Evolutionary conservation across 2,797 vertebrate species (phyloP), one percentile per base, ranked within the genome.

Genomic region (Cercopithecus hamlyni): DNA sequence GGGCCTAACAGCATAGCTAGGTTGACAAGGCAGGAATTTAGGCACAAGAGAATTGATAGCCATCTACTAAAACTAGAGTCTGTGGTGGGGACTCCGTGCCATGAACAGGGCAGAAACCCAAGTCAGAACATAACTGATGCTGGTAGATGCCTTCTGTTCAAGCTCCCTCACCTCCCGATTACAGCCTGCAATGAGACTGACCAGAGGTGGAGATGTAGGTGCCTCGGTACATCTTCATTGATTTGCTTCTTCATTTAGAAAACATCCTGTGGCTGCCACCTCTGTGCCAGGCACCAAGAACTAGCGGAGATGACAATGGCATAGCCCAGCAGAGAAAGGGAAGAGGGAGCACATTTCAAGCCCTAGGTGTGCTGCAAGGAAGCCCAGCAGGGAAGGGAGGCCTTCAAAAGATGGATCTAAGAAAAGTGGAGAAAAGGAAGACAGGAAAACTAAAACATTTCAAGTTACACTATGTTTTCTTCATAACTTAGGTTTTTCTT

Each of bases 351-450:
- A 39, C 4, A 4, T 5, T 57, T 52, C 70, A 50, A 36, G 8
- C 8, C 57, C 17, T 7, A 10, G 39, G 39, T 41, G 1, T 41
- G 2, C 15, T 24, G 4, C 55, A 24, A 41, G 24, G 27, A 75
- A 39, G 3, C 0, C 1, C 17, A n/a, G 5, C 3, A 5, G 4
- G 19, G 0, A 13, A 14, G 1, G 11, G 7, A 64, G 7, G 4
- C 3, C 13, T 11, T 33, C 12, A 8, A 70, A 39, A 91, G 43
- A 30, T 81, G 36, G 10, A 55, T 14, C 9, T 45, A 26, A 36
- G 90, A 36, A 17, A 36, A 13, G 1, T 9, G 13, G 5, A 57
- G 88, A 27, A 80, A 92, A 81, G 27, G 43, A 73, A 84, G 45
- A n/a, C 2, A 36, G 15, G 8, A 45, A 24, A 7, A 22, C 67